Base-by-base conservation (phyloP, 2,797 vertebrate species). In the Dallia pectoralis region DNA sequence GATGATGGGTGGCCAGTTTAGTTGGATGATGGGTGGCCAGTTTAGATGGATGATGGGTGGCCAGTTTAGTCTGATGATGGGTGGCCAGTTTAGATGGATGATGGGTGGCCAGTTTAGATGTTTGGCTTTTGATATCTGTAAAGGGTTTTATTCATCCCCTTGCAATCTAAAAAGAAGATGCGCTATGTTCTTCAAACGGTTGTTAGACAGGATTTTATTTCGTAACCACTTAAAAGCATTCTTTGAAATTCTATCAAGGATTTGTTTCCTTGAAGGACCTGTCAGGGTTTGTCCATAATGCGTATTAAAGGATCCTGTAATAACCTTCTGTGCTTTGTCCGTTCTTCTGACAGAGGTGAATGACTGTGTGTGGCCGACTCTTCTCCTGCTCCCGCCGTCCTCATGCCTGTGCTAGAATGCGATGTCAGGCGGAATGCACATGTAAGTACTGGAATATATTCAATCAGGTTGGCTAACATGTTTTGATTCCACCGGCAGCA, bases 351-450 rank as follows among this genome's bases (percentile, higher is more conserved):
- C 68, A 53, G 56, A 22, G 15, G 27, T 71, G 53, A 62, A 19
- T 62, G 33, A 29, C 56, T 62, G 22, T 33, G 16, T 61, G 25
- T 62, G 70, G 36, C 27, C 29, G 53, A 30, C 18, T 53, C 29
- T 53, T 18, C 22, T 22, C 47, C 22, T 40, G 27, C 36, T n/a
- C 29, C 22, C 69, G 29, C 40, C 69, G n/a, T 47, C 69, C 36
- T 47, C 25, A 63, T 22, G 33, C 18, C 69, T 61, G 56, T 71
- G 36, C 1, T 62, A 71, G 36, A 71, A 71, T 71, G 70, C 32
- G 16, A 59, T n/a, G 56, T 62, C n/a, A 59, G 40, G 69, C 5
- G 53, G 22, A 25, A 16, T 27, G 32, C 48, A 32, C 25, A 48
- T 14, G 47, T 69, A 27, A 69, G 67, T 47, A 32, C 29, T 40